Evolutionary conservation across 2,888 invertebrate species (phyloP), one percentile per base, ranked within the genome.

Genomic region (Synergus gifuensis): DNA sequence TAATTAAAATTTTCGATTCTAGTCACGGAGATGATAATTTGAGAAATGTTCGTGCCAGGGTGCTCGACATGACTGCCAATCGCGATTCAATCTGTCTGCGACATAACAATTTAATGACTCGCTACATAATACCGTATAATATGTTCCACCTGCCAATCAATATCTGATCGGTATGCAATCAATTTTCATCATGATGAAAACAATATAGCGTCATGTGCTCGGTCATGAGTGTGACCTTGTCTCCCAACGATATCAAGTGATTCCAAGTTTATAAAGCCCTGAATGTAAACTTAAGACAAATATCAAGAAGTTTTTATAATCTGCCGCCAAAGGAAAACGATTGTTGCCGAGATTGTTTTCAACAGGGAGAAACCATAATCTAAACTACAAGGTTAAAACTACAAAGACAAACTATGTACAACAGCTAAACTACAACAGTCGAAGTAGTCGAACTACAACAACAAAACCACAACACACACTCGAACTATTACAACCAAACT

Each of bases 81-180:
- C 54, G 36, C 54, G 49, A 36, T 73, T 73, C 73, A 73, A 73
- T 73, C 49, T 73, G 73, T 73, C 73, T 73, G n/a, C 54, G 54
- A 54, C 36, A 54, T 54, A 73, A 73, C 73, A 54, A 54, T 73
- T 73, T 73, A 73, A 73, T 73, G 73, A 73, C 73, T 54, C n/a
- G 73, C 69, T 73, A 73, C 69, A 73, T 73, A 73, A 73, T 73
- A 36, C 73, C 36, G 54, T 36, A 54, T 54, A 54, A 73, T 73
- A 54, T 54, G 73, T 73, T 73, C 73, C 73, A 73, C 54, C 49
- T 46, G 54, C 36, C 73, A 49, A 73, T 73, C 73, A 73, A 73
- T 73, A 73, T 54, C 54, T 11, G 73, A 54, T 73, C 73, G 49
- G 49, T 73, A 73, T 73, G 73, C 73, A 73, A 73, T 73, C 49